phyloP scores from a whole-genome alignment of 2,113 vertebrate species.

The Catagonus wagneri region DNA sequence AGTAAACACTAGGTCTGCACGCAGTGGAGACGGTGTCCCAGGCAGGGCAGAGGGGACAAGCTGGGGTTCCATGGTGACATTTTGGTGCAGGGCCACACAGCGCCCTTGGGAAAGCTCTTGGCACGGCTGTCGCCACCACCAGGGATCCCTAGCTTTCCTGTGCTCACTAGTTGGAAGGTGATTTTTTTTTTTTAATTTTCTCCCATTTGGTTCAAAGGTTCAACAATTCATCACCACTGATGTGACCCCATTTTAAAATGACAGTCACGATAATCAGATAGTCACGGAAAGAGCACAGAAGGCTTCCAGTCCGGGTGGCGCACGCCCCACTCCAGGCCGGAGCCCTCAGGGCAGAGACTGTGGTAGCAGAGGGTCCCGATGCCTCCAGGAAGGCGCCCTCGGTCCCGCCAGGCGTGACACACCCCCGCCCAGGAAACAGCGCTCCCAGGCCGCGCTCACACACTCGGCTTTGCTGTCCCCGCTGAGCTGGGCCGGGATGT shows the following conservation, averaged over 20 bases:
- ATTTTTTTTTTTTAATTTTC: not conserved
- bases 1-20: not conserved
- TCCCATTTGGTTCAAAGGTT: not conserved
- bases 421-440: not conserved
- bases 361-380: not conserved
- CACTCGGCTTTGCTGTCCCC: not conserved
- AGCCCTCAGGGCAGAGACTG: not conserved
- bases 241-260: not conserved
- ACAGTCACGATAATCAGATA: not conserved
- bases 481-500: not conserved
- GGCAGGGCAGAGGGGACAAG: not conserved
- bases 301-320: too few species aligned
- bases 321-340: too few species aligned
- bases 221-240: not conserved
- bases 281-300: not conserved
- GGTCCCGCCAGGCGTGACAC: not conserved
- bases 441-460: not conserved
- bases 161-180: not conserved
- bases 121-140: not conserved
- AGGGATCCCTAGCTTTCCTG: not conserved
- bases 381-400: too few species aligned
- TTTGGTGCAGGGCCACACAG: fast-evolving
- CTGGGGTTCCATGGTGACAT: not conserved
- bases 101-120: not conserved
- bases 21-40: not conserved